Evolutionary conservation across 2,113 vertebrate species (phyloP), one percentile per base, ranked within the genome.

Genomic region (Corythornis madagascariensis): DNA sequence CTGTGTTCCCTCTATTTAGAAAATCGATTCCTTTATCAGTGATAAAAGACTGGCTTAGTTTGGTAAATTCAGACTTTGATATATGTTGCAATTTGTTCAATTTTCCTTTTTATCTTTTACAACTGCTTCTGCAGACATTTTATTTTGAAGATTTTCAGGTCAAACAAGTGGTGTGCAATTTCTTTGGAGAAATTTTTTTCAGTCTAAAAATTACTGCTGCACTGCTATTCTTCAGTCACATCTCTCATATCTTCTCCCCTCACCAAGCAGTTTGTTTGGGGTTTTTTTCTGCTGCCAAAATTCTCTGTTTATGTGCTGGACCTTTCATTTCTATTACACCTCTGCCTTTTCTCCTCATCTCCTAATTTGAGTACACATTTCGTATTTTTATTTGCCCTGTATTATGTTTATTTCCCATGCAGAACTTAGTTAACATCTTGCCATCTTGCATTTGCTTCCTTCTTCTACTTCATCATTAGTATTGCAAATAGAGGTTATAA

Each of bases 21-120:
- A 87, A 92, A 93, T 28, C 20, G 60, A 11, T 72, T 71, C 26
- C n/a, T 92, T 92, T 92, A 85, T 90, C 48, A 57, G 29, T 83
- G 53, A 57, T 65, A 83, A 89, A 91, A 90, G 75, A 29, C 29
- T 78, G 53, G 8, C 53, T 75, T 86, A 67, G 70, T 61, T 92
- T 86, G 61, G 65, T 84, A 94, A 67, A 13, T 48, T 60, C 43
- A 75, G 73, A 43, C 53, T 87, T 86, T 65, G 53, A 65, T 83
- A 35, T 65, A 83, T 76, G 55, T 40, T 73, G 64, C 59, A 87
- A 45, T 87, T 94, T 94, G 19, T 45, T 89, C 55, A 33, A 55
- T 80, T 40, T 89, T 93, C 35, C 25, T 71, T n/a, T 84, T 85
- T 86, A 60, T 71, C 55, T 87, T 83, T 85, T 79, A 43, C 26